Evolutionary conservation across 2,797 vertebrate genomes (phyloP).

Genomic region (Hylomyscus alleni): DNA sequence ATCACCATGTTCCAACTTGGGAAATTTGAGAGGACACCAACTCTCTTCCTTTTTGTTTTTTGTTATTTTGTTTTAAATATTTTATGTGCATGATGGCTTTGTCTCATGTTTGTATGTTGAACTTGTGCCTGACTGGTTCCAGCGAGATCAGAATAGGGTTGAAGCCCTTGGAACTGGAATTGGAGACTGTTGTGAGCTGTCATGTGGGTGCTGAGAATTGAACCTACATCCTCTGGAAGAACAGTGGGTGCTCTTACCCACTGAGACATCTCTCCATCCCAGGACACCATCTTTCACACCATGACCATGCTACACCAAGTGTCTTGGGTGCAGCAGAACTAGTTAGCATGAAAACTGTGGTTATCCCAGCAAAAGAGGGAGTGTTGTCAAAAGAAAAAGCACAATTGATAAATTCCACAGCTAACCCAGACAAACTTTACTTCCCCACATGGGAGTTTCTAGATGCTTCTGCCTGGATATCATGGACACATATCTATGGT

Average conservation of each 20-base stretch:
- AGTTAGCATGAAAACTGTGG: neutral
- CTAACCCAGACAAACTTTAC: neutral
- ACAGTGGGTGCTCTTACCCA: neutral
- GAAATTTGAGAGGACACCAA: neutral
- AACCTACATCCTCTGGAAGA: neutral
- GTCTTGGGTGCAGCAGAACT: neutral
- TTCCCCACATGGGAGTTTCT: neutral
- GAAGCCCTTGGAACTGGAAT: neutral
- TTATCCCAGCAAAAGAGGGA: neutral
- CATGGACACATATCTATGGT: conserved; percentile 6
- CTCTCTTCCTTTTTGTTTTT: neutral
- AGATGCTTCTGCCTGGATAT: conserved; percentile 15
- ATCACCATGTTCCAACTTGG: neutral
- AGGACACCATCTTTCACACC: neutral
- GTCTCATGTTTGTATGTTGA: neutral
- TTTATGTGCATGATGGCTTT: neutral
- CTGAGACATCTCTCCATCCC: neutral
- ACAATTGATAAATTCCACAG: conserved; percentile 33
- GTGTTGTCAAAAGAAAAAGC: neutral
- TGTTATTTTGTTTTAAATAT: neutral
- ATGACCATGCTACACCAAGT: neutral
- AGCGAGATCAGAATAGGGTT: too few relatives aligned
- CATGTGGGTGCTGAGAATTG: neutral
- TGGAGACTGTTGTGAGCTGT: neutral
- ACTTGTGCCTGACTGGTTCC: neutral